These are phyloP conservation scores for Theocolax elegans DNA, from an alignment of 1,140 invertebrate genomes.

Conservation along the genomic window DNA sequence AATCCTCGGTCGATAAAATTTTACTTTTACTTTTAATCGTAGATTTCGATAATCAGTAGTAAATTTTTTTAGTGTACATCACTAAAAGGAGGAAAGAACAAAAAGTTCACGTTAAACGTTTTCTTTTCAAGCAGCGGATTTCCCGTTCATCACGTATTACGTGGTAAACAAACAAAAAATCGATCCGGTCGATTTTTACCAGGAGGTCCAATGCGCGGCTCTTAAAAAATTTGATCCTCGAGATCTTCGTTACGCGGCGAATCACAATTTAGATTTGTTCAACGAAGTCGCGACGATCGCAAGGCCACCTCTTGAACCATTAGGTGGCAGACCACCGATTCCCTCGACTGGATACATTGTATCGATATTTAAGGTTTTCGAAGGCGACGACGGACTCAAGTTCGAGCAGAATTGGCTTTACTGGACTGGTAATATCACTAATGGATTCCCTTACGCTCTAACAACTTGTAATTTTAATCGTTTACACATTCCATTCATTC, in stretches of 20 bases:
- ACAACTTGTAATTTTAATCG: no score
- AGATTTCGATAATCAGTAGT: no score
- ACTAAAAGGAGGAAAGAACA: no score
- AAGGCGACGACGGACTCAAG: conserved; percentile 89
- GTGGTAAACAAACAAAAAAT: conserved; percentile 87
- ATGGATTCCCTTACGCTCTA: no score
- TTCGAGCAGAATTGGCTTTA: conserved; percentile 94
- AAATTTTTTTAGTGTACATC: no score
- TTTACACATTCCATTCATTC: no score
- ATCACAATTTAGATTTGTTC: conserved; percentile 86
- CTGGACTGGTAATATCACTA: conserved; percentile 78
- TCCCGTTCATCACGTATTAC: conserved; percentile 91
- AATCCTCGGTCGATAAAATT: no score
- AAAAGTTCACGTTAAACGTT: no score
- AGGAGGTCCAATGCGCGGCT: conserved; percentile 82
- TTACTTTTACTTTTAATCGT: no score
- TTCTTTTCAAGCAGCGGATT: conserved; percentile 75
- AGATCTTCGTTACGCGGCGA: conserved; percentile 82
- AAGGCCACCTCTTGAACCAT: conserved; percentile 82
- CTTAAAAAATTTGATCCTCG: conserved; percentile 86
- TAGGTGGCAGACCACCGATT: conserved; percentile 79
- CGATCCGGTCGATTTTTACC: conserved; percentile 85
- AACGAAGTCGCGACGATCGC: conserved; percentile 91
- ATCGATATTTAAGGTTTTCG: conserved; percentile 93
- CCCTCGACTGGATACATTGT: conserved; percentile 89